A percentile compares a stretch with the other conserved stretches of the same genome.
These are phyloP conservation scores for Drosophila yooni DNA, from an alignment of 2,888 invertebrate genomes.

Conservation along the genomic window DNA sequence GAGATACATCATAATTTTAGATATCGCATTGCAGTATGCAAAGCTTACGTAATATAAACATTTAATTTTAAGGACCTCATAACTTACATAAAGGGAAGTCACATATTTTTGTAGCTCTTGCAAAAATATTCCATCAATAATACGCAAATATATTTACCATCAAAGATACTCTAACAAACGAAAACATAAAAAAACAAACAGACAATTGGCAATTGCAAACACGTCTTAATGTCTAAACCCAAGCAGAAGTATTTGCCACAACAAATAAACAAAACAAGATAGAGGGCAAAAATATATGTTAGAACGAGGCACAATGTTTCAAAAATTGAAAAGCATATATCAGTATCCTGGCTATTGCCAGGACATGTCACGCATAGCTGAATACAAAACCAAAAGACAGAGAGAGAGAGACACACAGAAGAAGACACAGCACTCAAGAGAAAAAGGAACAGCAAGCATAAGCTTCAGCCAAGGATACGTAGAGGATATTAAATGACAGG, in stretches of 20 bases:
- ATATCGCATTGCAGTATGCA: neutral
- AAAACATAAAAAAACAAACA: neutral
- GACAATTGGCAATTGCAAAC: conserved; percentile 48
- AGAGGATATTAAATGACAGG: conserved; percentile 73
- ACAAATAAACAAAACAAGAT: conserved; percentile 43
- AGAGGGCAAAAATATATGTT: conserved; percentile 9
- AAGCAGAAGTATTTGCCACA: conserved; percentile 38
- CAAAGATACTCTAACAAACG: conserved; percentile 4
- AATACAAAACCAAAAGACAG: conserved; percentile 30
- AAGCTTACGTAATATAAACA: neutral
- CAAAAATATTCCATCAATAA: conserved; percentile 27
- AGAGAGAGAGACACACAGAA: conserved; percentile 1
- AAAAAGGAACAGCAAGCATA: conserved; percentile 39
- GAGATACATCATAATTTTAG: neutral
- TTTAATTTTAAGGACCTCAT: neutral
- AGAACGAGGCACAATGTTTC: conserved; percentile 42
- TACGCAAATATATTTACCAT: conserved; percentile 40
- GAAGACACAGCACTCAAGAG: conserved; percentile 13
- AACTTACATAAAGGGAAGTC: neutral
- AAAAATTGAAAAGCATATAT: conserved; percentile 73
- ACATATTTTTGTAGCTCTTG: neutral
- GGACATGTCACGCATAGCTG: conserved; percentile 69
- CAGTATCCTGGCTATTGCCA: conserved; percentile 65
- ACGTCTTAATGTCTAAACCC: conserved; percentile 46
- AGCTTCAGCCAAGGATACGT: conserved; percentile 67